A percentile compares a stretch with the other conserved stretches of the same genome.
These are phyloP conservation scores for Diploscapter pachys DNA, from an alignment of 1,140 invertebrate genomes.

Conservation along the genomic window DNA sequence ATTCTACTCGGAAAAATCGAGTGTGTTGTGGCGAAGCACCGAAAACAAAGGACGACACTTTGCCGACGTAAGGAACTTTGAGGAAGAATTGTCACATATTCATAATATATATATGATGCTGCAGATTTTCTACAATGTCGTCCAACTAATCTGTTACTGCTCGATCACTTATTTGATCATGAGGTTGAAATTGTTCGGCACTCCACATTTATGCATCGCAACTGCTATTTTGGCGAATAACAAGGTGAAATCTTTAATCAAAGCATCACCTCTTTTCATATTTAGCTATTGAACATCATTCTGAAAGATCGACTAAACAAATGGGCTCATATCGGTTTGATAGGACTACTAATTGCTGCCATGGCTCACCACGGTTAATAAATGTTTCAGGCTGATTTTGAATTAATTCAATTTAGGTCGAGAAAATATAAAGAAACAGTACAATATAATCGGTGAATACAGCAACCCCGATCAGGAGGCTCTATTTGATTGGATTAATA, in stretches of 20 bases:
- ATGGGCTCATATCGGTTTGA: conserved; percentile 28
- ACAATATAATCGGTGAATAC: conserved; percentile 66
- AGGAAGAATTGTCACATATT: not conserved
- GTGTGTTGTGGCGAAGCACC: conserved; percentile 20
- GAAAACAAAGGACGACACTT: conserved; percentile 5
- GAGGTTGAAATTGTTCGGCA: conserved; percentile 78
- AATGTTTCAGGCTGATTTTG: too few relatives aligned
- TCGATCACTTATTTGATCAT: conserved; percentile 76
- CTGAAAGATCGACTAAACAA: not conserved
- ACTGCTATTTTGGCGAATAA: conserved; percentile 66
- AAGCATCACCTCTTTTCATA: too few relatives aligned
- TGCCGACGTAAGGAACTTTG: conserved; percentile 6
- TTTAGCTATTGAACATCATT: not conserved
- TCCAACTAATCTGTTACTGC: conserved; percentile 70
- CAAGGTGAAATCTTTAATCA: not conserved
- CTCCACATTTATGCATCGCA: conserved; percentile 75
- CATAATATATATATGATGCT: not conserved
- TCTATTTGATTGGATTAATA: conserved; percentile 72
- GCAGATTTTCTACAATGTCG: conserved; percentile 70
- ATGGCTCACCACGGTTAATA: conserved; percentile 43
- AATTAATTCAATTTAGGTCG: too few relatives aligned
- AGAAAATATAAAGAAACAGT: conserved; percentile 55
- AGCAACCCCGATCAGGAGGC: conserved; percentile 72
- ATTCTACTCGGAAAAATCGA: conserved; percentile 18
- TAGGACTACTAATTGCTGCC: conserved; percentile 39